Conservation (phyloP, 2,797 vertebrate species). For the Mionectes olivaceus region DNA sequence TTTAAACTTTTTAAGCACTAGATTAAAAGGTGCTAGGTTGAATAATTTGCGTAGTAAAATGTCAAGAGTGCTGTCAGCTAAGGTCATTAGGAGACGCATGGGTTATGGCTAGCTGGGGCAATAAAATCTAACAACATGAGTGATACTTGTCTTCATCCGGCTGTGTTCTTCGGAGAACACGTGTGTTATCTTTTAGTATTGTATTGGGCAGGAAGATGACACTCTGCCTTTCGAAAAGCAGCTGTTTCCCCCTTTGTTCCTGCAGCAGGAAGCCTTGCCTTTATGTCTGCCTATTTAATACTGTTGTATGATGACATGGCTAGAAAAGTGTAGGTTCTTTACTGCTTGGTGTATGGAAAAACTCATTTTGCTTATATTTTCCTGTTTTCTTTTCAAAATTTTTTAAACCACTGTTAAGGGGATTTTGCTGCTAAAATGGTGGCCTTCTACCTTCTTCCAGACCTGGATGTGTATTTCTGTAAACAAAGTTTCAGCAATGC, state of each 20-base stretch:
- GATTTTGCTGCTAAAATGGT: neutral
- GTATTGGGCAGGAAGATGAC: neutral
- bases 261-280: slow-evolving; percentile 11
- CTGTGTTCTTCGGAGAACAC: neutral
- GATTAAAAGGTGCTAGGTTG: neutral
- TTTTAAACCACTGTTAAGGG: neutral
- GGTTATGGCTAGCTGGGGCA: neutral
- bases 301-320: neutral
- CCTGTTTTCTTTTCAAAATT: neutral
- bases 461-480: neutral
- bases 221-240: slow-evolving; percentile 13
- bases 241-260: slow-evolving; percentile 11
- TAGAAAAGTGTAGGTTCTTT: neutral
- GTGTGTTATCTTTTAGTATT: neutral
- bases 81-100: neutral
- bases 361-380: neutral
- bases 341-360: neutral
- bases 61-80: neutral
- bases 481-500: neutral
- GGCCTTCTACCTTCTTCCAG: neutral
- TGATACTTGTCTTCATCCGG: neutral
- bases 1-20: neutral
- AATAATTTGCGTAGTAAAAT: neutral
- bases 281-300: neutral
- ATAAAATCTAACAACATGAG: neutral